phyloP scores from a whole-genome alignment of 2,797 vertebrate species.

The Megalops cyprinoides region DNA sequence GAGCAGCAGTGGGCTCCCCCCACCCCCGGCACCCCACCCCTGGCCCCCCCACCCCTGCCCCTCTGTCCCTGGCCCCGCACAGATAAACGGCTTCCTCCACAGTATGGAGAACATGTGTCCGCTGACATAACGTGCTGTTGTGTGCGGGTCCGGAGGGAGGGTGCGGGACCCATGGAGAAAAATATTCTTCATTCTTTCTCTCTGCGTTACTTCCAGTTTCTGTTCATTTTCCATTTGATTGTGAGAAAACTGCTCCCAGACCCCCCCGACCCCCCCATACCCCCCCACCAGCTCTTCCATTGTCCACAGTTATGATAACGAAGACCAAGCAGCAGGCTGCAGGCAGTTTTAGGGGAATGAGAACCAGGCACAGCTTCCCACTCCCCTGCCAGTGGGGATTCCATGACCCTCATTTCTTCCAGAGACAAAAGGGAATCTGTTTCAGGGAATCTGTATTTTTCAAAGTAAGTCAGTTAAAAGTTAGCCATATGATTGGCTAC shows the following conservation, averaged over 20 bases:
- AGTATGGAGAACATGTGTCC: background rate
- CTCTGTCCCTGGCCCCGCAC: slow-evolving; percentile 7
- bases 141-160: slow-evolving; percentile 77
- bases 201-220: slow-evolving; percentile 32
- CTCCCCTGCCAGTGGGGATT: too few species aligned
- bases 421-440: too few species aligned
- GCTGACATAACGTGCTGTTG: slow-evolving; percentile 66
- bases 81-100: slow-evolving; percentile 5
- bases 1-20: too few species aligned
- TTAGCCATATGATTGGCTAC: too few species aligned
- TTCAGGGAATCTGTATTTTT: too few species aligned
- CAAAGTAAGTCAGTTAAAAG: too few species aligned
- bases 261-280: background rate
- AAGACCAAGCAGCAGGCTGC: background rate
- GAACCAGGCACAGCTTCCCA: too few species aligned
- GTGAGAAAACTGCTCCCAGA: background rate
- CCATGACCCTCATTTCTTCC: too few species aligned
- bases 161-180: slow-evolving; percentile 74
- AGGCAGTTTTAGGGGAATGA: too few species aligned
- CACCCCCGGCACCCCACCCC: too few species aligned
- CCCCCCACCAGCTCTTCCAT: background rate
- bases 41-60: too few species aligned
- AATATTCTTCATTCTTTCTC: slow-evolving; percentile 62
- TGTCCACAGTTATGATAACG: background rate
- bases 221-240: slow-evolving; percentile 37